These are phyloP conservation scores for Rhea americana DNA, from an alignment of 2,113 vertebrate species.

Conservation along the genomic window DNA sequence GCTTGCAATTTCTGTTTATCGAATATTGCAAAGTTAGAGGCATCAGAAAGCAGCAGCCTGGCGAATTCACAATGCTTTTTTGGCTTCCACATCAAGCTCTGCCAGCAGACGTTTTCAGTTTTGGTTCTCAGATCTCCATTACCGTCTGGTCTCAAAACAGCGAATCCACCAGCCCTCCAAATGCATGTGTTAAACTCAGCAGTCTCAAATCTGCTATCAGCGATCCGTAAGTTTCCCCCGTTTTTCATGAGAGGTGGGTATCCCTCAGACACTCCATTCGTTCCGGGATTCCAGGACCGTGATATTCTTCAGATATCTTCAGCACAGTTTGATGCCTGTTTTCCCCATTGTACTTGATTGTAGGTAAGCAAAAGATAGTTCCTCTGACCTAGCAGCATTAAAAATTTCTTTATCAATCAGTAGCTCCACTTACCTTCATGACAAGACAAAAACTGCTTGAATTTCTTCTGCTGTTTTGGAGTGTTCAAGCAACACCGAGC, in stretches of 20 bases:
- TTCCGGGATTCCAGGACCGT: neutral
- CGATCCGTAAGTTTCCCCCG: neutral
- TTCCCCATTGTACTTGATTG: neutral
- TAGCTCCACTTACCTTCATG: slow-evolving; percentile 20
- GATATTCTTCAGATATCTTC: neutral
- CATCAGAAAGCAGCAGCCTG: slow-evolving; percentile 49
- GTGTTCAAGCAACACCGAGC: neutral
- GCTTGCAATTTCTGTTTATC: neutral
- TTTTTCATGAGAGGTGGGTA: neutral
- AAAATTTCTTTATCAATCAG: neutral
- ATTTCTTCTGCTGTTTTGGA: neutral
- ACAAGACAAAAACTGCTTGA: neutral
- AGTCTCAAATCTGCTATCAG: slow-evolving; percentile 21
- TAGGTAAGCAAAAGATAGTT: neutral
- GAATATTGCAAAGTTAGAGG: slow-evolving; percentile 27
- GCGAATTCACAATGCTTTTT: slow-evolving; percentile 57
- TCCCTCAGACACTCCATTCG: neutral
- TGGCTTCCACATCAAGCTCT: slow-evolving; percentile 27
- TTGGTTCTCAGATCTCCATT: slow-evolving; percentile 61
- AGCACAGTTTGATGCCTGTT: neutral
- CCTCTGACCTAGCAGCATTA: neutral
- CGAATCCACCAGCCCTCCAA: slow-evolving; percentile 13
- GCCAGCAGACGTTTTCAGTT: slow-evolving; percentile 61
- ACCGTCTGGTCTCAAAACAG: slow-evolving; percentile 38
- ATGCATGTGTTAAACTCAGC: neutral